phyloP scores from a whole-genome alignment of 2,888 invertebrate genomes.

The Acrobasis consociella region DNA sequence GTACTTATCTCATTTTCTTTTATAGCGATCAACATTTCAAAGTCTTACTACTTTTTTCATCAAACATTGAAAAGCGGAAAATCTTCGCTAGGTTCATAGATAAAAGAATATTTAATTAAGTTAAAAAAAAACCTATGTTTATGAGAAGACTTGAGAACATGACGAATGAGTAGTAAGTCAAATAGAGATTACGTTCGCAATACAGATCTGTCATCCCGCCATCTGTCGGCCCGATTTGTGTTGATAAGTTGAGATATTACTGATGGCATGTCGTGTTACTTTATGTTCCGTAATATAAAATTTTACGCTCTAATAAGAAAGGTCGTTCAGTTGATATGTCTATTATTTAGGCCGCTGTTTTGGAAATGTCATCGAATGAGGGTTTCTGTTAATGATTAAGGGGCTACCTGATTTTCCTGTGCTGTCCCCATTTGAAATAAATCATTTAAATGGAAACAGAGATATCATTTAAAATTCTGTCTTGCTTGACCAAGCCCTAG shows the following conservation, averaged over 20 bases:
- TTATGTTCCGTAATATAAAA: not conserved
- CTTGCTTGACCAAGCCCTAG: too few species aligned
- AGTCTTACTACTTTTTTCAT: too few species aligned
- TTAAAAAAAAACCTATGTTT: too few species aligned
- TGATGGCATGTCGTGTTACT: constrained; percentile 1
- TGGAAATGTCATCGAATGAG: not conserved
- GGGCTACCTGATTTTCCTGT: too few species aligned
- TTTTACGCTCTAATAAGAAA: constrained; percentile 8
- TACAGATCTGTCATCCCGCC: not conserved
- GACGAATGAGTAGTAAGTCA: not conserved
- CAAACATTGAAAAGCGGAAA: too few species aligned
- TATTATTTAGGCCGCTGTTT: not conserved
- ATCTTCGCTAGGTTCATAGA: too few species aligned
- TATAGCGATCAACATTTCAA: too few species aligned
- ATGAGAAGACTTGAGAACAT: not conserved
- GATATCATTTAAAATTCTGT: too few species aligned
- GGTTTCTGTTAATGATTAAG: not conserved
- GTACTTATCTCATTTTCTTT: too few species aligned
- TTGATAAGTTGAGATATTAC: not conserved
- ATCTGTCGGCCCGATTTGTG: constrained; percentile 9
- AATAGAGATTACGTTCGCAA: not conserved
- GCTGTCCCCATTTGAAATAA: too few species aligned
- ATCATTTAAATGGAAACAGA: too few species aligned
- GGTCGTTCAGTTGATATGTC: not conserved
- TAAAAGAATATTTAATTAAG: too few species aligned